Percentiles rank a stretch among this genome's conserved stretches.
Evolutionary conservation across 2,113 vertebrate genomes (phyloP).

Genomic region (Ciconia maguari): DNA sequence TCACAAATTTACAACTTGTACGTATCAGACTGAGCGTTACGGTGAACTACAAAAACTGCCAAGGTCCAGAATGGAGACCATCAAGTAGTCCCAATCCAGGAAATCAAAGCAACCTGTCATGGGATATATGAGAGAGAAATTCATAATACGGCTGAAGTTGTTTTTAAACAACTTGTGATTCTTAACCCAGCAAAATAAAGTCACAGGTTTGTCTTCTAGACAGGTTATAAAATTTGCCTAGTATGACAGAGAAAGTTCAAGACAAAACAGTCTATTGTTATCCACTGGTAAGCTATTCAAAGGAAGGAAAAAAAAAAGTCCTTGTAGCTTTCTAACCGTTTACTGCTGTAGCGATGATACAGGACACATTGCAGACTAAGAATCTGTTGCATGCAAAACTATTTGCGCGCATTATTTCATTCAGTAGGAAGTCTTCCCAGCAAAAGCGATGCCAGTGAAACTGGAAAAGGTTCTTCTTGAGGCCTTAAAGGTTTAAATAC

Average conservation of each 20-base stretch:
- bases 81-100: neutral
- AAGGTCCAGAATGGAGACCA: neutral
- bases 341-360: neutral
- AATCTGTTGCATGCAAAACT: neutral
- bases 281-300: neutral
- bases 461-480: neutral
- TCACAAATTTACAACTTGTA: neutral
- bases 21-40: neutral
- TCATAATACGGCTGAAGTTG: neutral
- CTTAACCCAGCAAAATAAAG: neutral
- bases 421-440: neutral
- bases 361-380: neutral
- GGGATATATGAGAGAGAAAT: neutral
- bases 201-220: neutral
- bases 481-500: neutral
- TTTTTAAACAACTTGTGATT: neutral
- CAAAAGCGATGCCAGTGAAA: neutral
- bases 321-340: neutral
- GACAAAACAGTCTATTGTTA: neutral
- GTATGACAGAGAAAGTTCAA: neutral
- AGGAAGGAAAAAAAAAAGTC: neutral
- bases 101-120: neutral
- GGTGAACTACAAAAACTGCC: neutral
- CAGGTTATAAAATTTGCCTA: neutral
- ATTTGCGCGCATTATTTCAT: neutral